These are phyloP conservation scores for Austrolebias charrua DNA, from an alignment of 2,797 vertebrate species.

Conservation along the genomic window DNA sequence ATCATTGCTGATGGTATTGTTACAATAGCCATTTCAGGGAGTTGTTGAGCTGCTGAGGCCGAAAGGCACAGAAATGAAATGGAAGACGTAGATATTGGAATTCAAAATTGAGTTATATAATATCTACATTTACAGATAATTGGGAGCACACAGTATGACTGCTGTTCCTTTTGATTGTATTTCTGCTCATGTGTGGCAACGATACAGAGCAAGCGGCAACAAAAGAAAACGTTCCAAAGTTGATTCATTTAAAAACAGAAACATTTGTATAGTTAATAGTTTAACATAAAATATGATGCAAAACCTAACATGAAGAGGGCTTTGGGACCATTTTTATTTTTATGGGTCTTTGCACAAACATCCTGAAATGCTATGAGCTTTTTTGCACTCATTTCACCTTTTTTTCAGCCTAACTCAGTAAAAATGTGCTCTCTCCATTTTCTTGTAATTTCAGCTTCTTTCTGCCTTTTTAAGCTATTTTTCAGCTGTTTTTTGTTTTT, in stretches of 20 bases:
- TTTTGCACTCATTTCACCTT: no score
- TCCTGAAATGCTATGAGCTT: no score
- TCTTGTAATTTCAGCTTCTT: no score
- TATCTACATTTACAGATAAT: conserved; percentile 75
- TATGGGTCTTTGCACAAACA: conserved; percentile 18
- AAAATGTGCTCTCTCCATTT: no score
- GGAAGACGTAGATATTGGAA: conserved; percentile 65
- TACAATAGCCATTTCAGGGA: conserved; percentile 69
- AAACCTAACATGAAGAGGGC: conserved; percentile 63
- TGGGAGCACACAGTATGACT: conserved; percentile 66
- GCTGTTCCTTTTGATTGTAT: conserved; percentile 53
- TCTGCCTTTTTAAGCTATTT: no score
- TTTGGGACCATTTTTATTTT: conserved; percentile 58
- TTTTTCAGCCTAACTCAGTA: no score
- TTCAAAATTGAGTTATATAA: conserved; percentile 68
- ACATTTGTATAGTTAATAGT: conserved; percentile 69
- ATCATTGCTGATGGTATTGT: conserved; percentile 72
- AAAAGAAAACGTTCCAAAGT: conserved; percentile 38
- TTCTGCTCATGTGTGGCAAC: conserved; percentile 51
- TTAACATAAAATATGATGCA: conserved; percentile 49
- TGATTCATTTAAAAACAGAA: conserved; percentile 62
- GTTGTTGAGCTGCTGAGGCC: conserved; percentile 58
- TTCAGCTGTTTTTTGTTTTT: no score
- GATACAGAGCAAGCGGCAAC: conserved; percentile 33
- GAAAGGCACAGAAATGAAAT: conserved; percentile 61